Conservation (phyloP, 30 jellyfish, hydroid and myxozoan genomes). For the Euphysa ruthae region DNA sequence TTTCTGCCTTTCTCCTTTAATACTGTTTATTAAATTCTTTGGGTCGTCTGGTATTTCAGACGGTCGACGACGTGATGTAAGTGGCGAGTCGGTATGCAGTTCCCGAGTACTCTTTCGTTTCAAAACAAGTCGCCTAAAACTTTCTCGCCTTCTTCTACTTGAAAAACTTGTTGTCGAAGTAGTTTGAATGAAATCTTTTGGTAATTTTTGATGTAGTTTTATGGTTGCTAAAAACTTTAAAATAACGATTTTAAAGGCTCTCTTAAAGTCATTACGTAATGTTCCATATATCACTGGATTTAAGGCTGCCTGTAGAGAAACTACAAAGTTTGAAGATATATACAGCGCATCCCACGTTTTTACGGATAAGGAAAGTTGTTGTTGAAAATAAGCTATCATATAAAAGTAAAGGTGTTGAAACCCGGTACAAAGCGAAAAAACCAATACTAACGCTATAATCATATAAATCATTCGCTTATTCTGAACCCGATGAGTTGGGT, state of each 20-base stretch:
- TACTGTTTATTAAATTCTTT: too few relatives aligned
- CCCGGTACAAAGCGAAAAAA: constrained; percentile 73
- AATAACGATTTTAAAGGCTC: constrained; percentile 27
- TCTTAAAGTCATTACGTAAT: constrained; percentile 64
- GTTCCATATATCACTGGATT: constrained; percentile 89
- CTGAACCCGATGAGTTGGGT: constrained; percentile 39
- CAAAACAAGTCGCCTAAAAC: not conserved
- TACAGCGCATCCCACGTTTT: not conserved
- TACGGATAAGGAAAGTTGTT: not conserved
- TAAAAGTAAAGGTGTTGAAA: constrained; percentile 81
- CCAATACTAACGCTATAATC: constrained; percentile 77
- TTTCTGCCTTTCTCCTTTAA: too few relatives aligned
- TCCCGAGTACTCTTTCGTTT: not conserved
- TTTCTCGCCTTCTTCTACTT: not conserved
- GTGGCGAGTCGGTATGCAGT: not conserved
- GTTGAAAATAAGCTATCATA: not conserved
- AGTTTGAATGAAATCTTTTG: not conserved
- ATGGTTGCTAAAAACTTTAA: not conserved
- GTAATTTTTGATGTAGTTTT: constrained; percentile 5
- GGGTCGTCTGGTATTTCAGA: too few relatives aligned
- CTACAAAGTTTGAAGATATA: constrained; percentile 21
- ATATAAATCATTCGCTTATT: constrained; percentile 76
- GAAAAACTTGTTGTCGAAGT: not conserved
- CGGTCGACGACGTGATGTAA: not conserved
- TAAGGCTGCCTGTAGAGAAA: constrained; percentile 39